Conservation (phyloP, 2,113 vertebrate species). For the Laterallus jamaicensis region DNA sequence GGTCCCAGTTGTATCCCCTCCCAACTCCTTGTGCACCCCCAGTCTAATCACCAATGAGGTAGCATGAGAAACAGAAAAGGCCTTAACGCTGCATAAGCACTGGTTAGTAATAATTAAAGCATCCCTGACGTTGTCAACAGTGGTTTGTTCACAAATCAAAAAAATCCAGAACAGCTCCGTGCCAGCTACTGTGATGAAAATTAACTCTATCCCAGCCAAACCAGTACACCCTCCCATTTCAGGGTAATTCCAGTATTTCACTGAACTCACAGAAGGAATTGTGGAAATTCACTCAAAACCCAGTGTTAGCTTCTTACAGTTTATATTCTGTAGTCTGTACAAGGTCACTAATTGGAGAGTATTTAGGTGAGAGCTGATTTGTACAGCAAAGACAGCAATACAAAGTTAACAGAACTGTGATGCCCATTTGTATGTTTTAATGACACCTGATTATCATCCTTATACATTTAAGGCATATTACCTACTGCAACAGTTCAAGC, state of each 20-base stretch:
- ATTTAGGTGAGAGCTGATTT: background rate
- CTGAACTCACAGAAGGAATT: background rate
- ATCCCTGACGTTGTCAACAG: background rate
- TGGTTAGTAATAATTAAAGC: too few species aligned
- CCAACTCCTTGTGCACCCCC: background rate
- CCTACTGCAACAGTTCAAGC: background rate
- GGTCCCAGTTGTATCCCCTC: background rate
- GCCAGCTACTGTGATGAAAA: background rate
- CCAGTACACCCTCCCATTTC: background rate
- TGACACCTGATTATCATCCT: background rate
- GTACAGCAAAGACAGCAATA: background rate
- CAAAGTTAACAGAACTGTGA: background rate
- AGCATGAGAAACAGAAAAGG: background rate
- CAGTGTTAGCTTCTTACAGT: background rate
- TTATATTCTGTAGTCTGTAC: background rate
- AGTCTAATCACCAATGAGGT: rapidly evolving
- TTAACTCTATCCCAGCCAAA: background rate
- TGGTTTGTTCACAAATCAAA: background rate
- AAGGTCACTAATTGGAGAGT: background rate
- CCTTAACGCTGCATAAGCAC: too few species aligned
- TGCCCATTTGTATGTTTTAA: background rate
- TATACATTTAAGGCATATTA: background rate
- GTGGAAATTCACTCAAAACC: background rate
- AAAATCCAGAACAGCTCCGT: background rate
- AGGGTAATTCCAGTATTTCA: background rate